Conservation (phyloP, 2,797 vertebrate species). For the Ptychadena robeensis region DNA sequence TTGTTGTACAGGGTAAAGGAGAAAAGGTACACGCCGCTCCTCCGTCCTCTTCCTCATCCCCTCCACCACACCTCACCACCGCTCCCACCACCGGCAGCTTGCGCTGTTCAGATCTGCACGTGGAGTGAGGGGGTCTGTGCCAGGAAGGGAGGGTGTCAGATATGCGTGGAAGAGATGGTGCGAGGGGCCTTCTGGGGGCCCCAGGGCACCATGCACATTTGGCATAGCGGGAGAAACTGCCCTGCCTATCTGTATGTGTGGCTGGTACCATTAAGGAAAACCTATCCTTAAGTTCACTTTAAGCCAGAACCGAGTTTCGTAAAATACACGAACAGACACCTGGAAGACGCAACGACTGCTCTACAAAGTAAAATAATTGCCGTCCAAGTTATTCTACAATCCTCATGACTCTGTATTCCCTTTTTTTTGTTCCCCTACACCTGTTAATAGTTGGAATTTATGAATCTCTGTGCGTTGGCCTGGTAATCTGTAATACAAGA, state of each 20-base stretch:
- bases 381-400: not conserved
- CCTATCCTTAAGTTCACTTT: not conserved
- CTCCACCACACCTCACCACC: too few relatives aligned
- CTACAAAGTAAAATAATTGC: not conserved
- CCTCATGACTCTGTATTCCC: not conserved
- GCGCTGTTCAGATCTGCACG: too few relatives aligned
- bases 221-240: too few relatives aligned
- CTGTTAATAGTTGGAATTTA: not conserved
- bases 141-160: too few relatives aligned
- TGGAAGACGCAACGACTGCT: not conserved
- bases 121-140: too few relatives aligned
- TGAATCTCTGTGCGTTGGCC: not conserved
- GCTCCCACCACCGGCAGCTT: too few relatives aligned
- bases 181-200: not conserved
- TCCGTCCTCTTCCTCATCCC: too few relatives aligned
- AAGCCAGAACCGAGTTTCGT: not conserved
- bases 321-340: not conserved
- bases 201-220: not conserved
- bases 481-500: constrained; percentile 18
- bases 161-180: too few relatives aligned
- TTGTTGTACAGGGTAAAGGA: too few relatives aligned
- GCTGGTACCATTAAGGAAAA: not conserved
- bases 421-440: not conserved
- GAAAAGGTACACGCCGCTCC: too few relatives aligned
- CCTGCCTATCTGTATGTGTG: too few relatives aligned